Conservation (phyloP, 1,140 invertebrate genomes). For the Pristionchus pacificus region DNA sequence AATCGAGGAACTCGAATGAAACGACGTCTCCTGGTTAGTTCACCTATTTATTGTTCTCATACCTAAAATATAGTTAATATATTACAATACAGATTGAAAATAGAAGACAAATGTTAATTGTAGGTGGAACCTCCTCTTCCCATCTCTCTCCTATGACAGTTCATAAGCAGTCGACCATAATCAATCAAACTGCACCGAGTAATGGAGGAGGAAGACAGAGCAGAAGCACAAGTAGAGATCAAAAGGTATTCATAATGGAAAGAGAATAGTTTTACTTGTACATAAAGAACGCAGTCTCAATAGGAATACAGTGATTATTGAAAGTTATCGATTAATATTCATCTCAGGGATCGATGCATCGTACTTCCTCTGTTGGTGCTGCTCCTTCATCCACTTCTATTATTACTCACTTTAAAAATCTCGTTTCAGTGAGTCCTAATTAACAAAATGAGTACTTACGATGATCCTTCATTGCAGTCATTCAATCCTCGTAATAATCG, state of each 20-base stretch:
- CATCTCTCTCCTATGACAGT: not conserved
- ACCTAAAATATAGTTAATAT: no score
- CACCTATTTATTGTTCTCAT: no score
- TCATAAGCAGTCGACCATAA: no score
- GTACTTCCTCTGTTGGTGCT: conserved; percentile 28
- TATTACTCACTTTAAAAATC: conserved; percentile 45
- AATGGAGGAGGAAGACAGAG: no score
- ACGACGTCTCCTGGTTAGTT: not conserved
- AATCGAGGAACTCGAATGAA: not conserved
- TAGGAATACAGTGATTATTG: conserved; percentile 24
- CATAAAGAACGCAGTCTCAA: conserved; percentile 16
- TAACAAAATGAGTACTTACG: not conserved
- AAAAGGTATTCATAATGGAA: not conserved
- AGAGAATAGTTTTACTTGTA: not conserved
- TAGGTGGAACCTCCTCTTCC: not conserved
- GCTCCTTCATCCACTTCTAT: conserved; percentile 21
- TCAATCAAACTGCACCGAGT: no score
- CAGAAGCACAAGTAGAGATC: no score
- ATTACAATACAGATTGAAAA: no score
- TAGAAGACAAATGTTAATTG: no score
- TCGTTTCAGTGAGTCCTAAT: conserved; percentile 37
- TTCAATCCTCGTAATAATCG: conserved; percentile 34
- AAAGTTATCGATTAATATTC: no score
- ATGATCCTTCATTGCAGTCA: conserved; percentile 19
- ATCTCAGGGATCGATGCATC: conserved; percentile 25